These are phyloP conservation scores for Nerophis ophidion DNA, from an alignment of 2,113 vertebrate species.

Conservation along the genomic window DNA sequence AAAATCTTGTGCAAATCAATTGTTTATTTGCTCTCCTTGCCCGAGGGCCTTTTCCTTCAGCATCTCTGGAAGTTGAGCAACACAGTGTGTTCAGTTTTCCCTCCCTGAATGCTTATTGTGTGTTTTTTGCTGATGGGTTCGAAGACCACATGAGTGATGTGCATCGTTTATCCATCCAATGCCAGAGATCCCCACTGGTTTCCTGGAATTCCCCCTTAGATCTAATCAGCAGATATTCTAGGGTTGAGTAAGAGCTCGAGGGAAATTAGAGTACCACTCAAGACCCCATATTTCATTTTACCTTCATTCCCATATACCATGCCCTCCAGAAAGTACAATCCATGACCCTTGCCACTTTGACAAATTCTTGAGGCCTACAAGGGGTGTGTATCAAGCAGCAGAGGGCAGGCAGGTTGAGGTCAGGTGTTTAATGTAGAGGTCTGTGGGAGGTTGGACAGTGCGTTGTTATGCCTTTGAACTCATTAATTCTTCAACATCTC, in stretches of 20 bases:
- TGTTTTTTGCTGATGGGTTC: slow-evolving; percentile 4
- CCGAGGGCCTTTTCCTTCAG: neutral
- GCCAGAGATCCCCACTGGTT: slow-evolving; percentile 15
- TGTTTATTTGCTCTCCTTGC: neutral
- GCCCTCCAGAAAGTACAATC: slow-evolving; percentile 12
- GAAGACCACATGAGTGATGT: neutral
- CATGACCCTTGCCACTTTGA: slow-evolving; percentile 26
- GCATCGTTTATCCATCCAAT: slow-evolving; percentile 18
- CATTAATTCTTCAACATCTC: slow-evolving; percentile 24
- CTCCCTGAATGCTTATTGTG: neutral
- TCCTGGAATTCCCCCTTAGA: slow-evolving; percentile 10
- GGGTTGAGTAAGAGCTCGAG: slow-evolving; percentile 10
- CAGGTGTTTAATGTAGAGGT: slow-evolving; percentile 18
- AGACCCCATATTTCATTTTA: slow-evolving; percentile 39
- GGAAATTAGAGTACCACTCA: slow-evolving; percentile 27
- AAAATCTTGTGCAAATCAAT: neutral
- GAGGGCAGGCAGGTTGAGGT: slow-evolving; percentile 16
- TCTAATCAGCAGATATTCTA: slow-evolving; percentile 24
- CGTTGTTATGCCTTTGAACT: slow-evolving; percentile 22
- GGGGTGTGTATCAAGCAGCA: slow-evolving; percentile 4
- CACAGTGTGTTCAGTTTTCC: neutral
- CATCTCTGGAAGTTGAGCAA: slow-evolving; percentile 3
- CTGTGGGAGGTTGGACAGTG: slow-evolving; percentile 1
- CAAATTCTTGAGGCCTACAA: slow-evolving; percentile 16
- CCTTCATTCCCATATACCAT: slow-evolving; percentile 5